Percentiles rank a stretch among this genome's conserved stretches.
Conservation (phyloP, 2,113 vertebrate species). For the Tamias sibiricus region DNA sequence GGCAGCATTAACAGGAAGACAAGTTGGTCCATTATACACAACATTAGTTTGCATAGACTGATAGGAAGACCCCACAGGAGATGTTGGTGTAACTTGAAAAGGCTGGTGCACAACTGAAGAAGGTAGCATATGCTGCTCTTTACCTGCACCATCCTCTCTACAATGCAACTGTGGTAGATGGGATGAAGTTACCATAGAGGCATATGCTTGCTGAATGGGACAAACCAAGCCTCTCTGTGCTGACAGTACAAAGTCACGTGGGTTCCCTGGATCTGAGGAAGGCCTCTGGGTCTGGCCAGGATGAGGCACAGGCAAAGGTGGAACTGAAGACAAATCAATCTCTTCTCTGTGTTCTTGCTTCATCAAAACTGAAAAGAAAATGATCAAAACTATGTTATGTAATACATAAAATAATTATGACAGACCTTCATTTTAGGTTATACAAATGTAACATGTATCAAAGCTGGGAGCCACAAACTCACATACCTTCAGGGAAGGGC, state of each 20-base stretch:
- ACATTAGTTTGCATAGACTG: slow-evolving; percentile 92
- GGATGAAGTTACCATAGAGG: slow-evolving; percentile 92
- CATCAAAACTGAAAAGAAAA: slow-evolving; percentile 91
- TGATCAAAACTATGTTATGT: slow-evolving; percentile 48
- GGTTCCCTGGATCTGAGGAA: slow-evolving; percentile 93
- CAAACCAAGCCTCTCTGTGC: slow-evolving; percentile 92
- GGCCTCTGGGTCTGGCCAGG: slow-evolving; percentile 91
- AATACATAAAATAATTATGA: slow-evolving; percentile 53
- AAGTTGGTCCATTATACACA: slow-evolving; percentile 93
- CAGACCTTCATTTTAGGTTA: slow-evolving; percentile 1
- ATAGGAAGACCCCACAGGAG: slow-evolving; percentile 91
- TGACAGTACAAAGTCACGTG: slow-evolving; percentile 91
- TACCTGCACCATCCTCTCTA: slow-evolving; percentile 90
- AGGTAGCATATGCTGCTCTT: slow-evolving; percentile 92
- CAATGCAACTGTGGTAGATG: slow-evolving; percentile 94
- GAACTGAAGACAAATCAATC: slow-evolving; percentile 90
- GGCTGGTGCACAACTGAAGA: slow-evolving; percentile 88
- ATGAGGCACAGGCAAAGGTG: slow-evolving; percentile 91
- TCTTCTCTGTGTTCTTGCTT: slow-evolving; percentile 98
- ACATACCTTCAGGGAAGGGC: slow-evolving; percentile 1
- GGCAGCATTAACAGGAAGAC: slow-evolving; percentile 91
- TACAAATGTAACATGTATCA: neutral
- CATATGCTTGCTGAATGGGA: slow-evolving; percentile 90
- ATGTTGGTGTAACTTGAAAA: slow-evolving; percentile 91
- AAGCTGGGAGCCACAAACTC: neutral